A percentile compares a stretch with the other conserved stretches of the same genome.
phyloP scores from a whole-genome alignment of 2,797 vertebrate species.

The Harpagifer antarcticus region DNA sequence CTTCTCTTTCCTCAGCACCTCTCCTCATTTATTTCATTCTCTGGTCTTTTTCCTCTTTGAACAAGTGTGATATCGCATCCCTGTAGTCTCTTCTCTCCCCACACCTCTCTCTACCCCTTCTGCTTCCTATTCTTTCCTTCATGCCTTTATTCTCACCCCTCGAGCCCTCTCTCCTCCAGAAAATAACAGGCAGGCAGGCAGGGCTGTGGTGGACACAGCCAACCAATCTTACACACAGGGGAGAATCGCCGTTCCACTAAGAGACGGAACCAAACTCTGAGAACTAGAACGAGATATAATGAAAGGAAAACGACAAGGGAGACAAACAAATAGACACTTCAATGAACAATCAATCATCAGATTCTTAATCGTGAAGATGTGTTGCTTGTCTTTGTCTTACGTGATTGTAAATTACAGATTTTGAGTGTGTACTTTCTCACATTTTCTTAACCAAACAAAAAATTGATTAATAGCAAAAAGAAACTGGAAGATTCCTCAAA shows the following conservation, averaged over 20 bases:
- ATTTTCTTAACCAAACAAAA: not conserved
- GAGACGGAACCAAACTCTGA: slow-evolving; percentile 17
- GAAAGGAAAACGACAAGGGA: not conserved
- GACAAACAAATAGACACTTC: not conserved
- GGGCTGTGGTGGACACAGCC: slow-evolving; percentile 17
- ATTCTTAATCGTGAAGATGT: not conserved
- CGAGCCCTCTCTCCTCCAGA: slow-evolving; percentile 18
- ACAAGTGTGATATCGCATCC: slow-evolving; percentile 51
- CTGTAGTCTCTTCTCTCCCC: slow-evolving; percentile 31
- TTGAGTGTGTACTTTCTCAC: not conserved
- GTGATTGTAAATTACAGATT: not conserved
- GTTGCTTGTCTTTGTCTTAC: not conserved
- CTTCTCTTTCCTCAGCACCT: slow-evolving; percentile 50
- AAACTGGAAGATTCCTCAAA: not conserved
- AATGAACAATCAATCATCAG: not conserved
- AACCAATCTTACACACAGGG: slow-evolving; percentile 4
- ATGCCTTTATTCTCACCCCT: slow-evolving; percentile 41
- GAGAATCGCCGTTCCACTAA: not conserved
- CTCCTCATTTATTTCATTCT: slow-evolving; percentile 59
- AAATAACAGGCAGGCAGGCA: slow-evolving; percentile 31
- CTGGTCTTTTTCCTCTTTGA: slow-evolving; percentile 32
- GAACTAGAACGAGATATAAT: slow-evolving; percentile 1
- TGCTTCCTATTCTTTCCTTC: slow-evolving; percentile 25
- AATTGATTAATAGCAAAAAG: not conserved
- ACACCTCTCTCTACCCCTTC: slow-evolving; percentile 27